Evolutionary conservation across 92 coral and sea anemone species (phyloP).

Genomic region (Porites divaricata): DNA sequence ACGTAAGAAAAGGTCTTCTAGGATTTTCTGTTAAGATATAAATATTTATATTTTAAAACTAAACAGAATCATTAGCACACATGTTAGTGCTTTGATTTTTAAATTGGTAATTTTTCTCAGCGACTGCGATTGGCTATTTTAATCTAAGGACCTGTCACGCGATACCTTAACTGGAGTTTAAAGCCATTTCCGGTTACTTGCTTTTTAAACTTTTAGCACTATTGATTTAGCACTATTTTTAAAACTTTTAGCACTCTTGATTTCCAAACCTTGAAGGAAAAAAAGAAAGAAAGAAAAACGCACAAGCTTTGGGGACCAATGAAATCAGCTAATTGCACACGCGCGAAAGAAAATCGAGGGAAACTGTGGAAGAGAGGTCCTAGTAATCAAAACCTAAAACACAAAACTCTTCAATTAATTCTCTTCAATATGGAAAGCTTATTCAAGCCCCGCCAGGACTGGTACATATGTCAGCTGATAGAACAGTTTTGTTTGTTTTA

Average conservation of each 20-base stretch:
- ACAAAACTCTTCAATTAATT: too few relatives aligned
- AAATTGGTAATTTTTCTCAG: not conserved
- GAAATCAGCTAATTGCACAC: too few relatives aligned
- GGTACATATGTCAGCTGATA: too few relatives aligned
- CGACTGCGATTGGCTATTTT: not conserved
- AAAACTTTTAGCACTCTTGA: not conserved
- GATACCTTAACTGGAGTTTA: not conserved
- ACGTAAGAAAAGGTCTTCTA: constrained; percentile 34
- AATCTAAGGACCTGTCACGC: constrained; percentile 11
- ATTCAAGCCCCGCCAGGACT: too few relatives aligned
- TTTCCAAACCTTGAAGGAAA: too few relatives aligned
- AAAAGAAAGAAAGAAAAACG: not conserved
- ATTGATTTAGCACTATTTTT: too few relatives aligned
- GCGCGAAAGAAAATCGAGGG: too few relatives aligned
- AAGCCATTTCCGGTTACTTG: not conserved
- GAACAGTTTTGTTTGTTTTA: too few relatives aligned
- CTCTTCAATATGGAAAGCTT: too few relatives aligned
- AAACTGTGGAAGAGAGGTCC: too few relatives aligned
- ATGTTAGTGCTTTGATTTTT: not conserved
- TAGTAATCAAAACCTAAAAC: too few relatives aligned
- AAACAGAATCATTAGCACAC: not conserved
- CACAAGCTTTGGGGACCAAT: not conserved
- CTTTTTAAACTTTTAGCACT: not conserved
- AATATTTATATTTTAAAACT: not conserved
- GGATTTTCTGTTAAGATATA: not conserved